Percentiles rank a stretch among this genome's conserved stretches.
Evolutionary conservation across 2,797 vertebrate species (phyloP).

Genomic region (Eutrigla gurnardus): DNA sequence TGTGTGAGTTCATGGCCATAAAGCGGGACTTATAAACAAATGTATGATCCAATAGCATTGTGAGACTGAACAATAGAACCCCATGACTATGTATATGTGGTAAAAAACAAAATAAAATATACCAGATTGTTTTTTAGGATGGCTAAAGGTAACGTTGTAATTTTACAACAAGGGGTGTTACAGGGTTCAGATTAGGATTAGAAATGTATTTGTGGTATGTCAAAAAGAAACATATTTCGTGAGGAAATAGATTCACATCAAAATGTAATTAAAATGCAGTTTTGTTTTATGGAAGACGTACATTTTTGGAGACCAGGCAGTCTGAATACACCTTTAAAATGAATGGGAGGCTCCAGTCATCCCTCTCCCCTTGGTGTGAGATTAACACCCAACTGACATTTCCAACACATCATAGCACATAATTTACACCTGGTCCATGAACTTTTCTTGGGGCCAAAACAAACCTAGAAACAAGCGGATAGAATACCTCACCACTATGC

Average conservation of each 20-base stretch:
- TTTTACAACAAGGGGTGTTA: too few species aligned
- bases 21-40: too few species aligned
- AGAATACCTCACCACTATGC: neutral
- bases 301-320: neutral
- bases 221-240: too few species aligned
- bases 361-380: neutral
- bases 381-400: neutral
- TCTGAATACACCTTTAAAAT: neutral
- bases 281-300: neutral
- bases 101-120: too few species aligned
- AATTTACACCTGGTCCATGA: neutral
- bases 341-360: neutral
- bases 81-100: too few species aligned
- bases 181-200: neutral
- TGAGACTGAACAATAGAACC: too few species aligned
- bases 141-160: too few species aligned
- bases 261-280: neutral
- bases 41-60: too few species aligned
- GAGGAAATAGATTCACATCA: neutral
- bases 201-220: neutral
- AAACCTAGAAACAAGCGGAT: neutral
- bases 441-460: neutral
- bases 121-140: too few species aligned
- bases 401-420: neutral
- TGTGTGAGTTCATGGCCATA: too few species aligned